Evolutionary conservation across 2,888 invertebrate genomes (phyloP), one percentile per base, ranked within the genome.

Genomic region (Limenitis camilla): DNA sequence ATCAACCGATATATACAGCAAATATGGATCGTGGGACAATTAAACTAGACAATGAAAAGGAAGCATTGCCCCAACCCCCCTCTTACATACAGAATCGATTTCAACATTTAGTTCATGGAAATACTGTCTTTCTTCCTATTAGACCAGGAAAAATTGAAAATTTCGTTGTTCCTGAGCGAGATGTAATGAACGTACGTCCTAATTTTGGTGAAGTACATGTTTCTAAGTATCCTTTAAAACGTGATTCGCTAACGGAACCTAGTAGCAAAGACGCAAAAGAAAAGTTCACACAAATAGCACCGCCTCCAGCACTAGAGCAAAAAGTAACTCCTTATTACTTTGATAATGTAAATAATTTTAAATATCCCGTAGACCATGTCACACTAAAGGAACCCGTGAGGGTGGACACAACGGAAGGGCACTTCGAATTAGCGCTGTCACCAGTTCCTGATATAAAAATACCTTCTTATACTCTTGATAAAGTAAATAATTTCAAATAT

Each of bases 21-120:
- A 10, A 36, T 36, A 10, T 5, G 8, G 42, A 43, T 6, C 6
- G 0, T 1, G 32, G 33, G 1, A 32, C 31, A 32, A 27, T 9
- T 30, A 45, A 29, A 9, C 8, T 36, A 5, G 28, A 1, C 4
- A 11, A 36, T 35, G 5, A 11, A 36, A 40, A 5, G 6, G 43
- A 38, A 3, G 40, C 35, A 5, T 32, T 53, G 9, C 31, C 44
- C 11, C 9, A 41, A 32, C 43, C 33, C 29, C 53, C 53, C 6
- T 19, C 45, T 5, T 49, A 41, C 27, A 45, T 45, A 36, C 49
- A 45, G 33, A 38, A 53, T 31, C 40, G 40, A 40, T 36, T 53
- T 29, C 9, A 31, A 4, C 11, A 53, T 27, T 11, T 48, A 28
- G 32, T 33, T 41, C 10, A 27, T 10, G 19, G 6, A 5, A 27